Conservation (phyloP, 2,888 invertebrate species). For the Petrolisthes manimaculis region DNA sequence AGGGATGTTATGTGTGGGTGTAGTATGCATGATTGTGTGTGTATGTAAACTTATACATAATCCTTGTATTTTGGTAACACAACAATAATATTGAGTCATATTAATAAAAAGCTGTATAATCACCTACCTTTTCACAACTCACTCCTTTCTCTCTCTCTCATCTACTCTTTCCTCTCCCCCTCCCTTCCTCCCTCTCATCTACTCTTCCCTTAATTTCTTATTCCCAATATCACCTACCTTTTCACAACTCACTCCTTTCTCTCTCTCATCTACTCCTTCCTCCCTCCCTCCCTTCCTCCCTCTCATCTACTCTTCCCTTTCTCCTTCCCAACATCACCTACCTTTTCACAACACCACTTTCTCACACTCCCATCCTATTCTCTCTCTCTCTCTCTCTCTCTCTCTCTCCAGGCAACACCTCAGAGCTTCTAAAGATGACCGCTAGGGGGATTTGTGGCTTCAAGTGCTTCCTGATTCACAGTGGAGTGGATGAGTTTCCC, state of each 20-base stretch:
- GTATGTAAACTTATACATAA: neutral
- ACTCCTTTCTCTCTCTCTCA: too few relatives aligned
- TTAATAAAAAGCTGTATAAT: neutral
- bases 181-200: neutral
- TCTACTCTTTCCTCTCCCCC: neutral
- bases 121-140: too few relatives aligned
- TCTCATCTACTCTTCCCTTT: neutral
- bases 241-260: neutral
- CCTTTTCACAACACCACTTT: neutral
- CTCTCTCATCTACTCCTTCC: neutral
- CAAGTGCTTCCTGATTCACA: slow-evolving; percentile 80
- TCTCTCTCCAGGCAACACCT: slow-evolving; percentile 70
- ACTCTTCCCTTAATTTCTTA: neutral
- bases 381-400: neutral
- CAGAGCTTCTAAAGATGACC: slow-evolving; percentile 74
- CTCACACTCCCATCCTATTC: neutral
- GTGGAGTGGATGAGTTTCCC: slow-evolving; percentile 80
- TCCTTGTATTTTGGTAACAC: neutral
- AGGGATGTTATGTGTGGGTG: neutral
- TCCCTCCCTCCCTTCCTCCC: neutral
- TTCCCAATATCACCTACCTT: neutral
- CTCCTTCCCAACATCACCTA: neutral
- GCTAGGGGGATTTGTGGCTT: slow-evolving; percentile 80
- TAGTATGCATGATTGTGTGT: neutral
- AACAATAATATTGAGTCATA: neutral